Conservation (phyloP, 2,888 invertebrate species). For the Psylliodes chrysocephalus region DNA sequence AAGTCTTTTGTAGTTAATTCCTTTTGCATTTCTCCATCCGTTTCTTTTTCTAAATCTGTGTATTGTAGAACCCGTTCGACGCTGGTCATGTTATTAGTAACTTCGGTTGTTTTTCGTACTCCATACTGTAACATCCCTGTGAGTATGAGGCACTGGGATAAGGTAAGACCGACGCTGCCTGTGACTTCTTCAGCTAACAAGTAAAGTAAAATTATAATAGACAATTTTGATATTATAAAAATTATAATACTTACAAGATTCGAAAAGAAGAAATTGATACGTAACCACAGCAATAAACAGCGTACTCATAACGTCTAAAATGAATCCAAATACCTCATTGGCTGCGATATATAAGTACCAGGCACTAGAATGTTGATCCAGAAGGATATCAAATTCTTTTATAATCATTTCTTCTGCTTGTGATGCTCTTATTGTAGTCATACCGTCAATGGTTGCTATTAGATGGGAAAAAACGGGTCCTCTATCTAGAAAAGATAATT, state of each 20-base stretch:
- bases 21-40: constrained; percentile 46
- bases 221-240: no score
- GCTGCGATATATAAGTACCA: constrained; percentile 71
- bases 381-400: constrained; percentile 78
- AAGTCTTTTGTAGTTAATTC: constrained; percentile 23
- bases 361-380: constrained; percentile 75
- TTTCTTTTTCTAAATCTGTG: constrained; percentile 78
- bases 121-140: constrained; percentile 86
- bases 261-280: constrained; percentile 71
- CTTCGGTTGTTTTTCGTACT: constrained; percentile 81
- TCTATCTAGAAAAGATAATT: constrained; percentile 71
- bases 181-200: constrained; percentile 68
- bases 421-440: constrained; percentile 86
- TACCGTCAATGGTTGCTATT: constrained; percentile 83
- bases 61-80: constrained; percentile 86
- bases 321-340: constrained; percentile 73
- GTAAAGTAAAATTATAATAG: no score
- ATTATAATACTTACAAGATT: constrained; percentile 70
- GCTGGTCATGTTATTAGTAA: constrained; percentile 78
- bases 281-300: constrained; percentile 70
- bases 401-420: constrained; percentile 77
- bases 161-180: constrained; percentile 76
- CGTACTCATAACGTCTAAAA: constrained; percentile 72
- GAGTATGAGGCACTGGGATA: constrained; percentile 77
- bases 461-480: constrained; percentile 93